A percentile compares a stretch with the other conserved stretches of the same genome.
Evolutionary conservation across 2,113 vertebrate species (phyloP).

Genomic region (Nettapus auritus): DNA sequence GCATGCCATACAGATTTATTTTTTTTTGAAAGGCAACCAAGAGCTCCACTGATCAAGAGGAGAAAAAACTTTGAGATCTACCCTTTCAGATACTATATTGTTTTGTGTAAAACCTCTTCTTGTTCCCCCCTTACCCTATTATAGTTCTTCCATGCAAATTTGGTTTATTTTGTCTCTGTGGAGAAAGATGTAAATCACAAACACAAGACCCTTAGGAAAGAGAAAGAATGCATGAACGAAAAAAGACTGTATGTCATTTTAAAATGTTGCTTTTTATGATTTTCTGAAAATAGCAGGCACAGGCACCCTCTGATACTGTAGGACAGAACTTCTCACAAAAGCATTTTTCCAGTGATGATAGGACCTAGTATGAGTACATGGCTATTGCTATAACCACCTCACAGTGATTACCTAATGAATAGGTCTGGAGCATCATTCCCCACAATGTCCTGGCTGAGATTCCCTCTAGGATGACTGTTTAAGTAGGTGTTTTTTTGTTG

Average conservation of each 20-base stretch:
- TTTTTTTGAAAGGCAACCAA: background rate
- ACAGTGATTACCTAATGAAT: background rate
- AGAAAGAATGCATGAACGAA: background rate
- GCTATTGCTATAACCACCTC: background rate
- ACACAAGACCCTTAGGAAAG: background rate
- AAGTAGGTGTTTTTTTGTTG: background rate
- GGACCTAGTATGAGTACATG: background rate
- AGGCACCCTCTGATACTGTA: background rate
- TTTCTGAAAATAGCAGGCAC: background rate
- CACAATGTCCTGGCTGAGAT: background rate
- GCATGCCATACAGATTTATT: background rate
- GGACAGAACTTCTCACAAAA: background rate
- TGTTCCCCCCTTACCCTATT: background rate
- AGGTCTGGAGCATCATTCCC: background rate
- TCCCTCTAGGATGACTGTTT: background rate
- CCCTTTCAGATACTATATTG: background rate
- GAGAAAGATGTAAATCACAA: background rate
- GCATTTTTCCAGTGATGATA: background rate
- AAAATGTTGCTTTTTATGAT: background rate
- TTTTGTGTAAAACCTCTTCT: background rate
- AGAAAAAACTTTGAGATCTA: background rate
- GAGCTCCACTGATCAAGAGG: background rate
- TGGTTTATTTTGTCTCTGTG: background rate
- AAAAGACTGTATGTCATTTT: fast-evolving
- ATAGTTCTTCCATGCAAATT: background rate